These are phyloP conservation scores for Microcebus griseorufus DNA, from an alignment of 2,113 vertebrate genomes.

Conservation along the genomic window DNA sequence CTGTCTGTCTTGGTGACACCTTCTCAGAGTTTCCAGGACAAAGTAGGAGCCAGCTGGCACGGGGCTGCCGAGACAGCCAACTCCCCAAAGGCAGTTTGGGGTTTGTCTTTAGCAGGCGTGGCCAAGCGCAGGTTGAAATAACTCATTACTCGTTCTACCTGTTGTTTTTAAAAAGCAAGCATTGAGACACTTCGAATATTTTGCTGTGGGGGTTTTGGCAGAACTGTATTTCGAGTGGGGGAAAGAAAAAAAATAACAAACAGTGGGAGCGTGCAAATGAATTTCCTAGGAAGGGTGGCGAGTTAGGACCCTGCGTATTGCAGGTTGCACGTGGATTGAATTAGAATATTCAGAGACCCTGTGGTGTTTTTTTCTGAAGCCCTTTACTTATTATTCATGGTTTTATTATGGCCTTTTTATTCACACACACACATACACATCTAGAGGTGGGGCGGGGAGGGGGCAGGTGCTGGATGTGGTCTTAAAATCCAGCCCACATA, in stretches of 20 bases:
- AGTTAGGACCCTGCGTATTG: neutral
- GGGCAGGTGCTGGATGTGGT: slow-evolving; percentile 11
- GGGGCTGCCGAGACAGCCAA: neutral
- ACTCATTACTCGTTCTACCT: neutral
- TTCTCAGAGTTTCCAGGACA: neutral
- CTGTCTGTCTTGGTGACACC: neutral
- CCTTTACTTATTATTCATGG: slow-evolving; percentile 59
- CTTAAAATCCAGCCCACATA: slow-evolving; percentile 36
- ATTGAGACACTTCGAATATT: neutral
- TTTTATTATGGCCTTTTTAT: slow-evolving; percentile 56
- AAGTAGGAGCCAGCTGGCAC: neutral
- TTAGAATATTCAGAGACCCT: neutral
- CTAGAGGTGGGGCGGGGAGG: neutral
- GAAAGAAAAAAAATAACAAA: neutral
- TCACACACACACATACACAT: neutral
- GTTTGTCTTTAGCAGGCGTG: neutral
- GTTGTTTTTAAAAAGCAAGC: slow-evolving; percentile 45
- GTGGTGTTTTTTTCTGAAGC: neutral
- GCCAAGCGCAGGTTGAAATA: neutral
- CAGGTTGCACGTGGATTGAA: neutral
- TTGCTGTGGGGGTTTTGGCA: slow-evolving; percentile 50
- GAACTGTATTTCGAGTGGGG: neutral
- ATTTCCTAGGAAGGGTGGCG: neutral
- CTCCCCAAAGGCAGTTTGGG: neutral
- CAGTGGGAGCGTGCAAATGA: neutral